A percentile compares a stretch with the other conserved stretches of the same genome.
These are phyloP conservation scores for Muraenolepis orangiensis DNA, from an alignment of 2,797 vertebrate genomes.

Conservation along the genomic window DNA sequence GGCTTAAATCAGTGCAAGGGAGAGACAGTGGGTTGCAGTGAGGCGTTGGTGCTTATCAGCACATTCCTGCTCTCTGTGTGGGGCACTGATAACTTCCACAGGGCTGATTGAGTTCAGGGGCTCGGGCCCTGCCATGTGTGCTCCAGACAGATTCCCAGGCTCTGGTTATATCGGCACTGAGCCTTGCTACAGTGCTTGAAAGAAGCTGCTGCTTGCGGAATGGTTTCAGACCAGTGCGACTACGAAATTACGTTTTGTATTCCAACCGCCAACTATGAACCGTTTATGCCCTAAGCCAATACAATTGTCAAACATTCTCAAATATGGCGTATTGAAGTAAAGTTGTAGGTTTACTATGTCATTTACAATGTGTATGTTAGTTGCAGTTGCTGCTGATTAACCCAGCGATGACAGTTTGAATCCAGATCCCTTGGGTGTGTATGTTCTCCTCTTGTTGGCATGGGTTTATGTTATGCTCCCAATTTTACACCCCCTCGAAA, in stretches of 20 bases:
- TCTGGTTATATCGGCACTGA: slow-evolving; percentile 36
- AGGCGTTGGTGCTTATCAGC: slow-evolving; percentile 68
- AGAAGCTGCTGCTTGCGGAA: background rate
- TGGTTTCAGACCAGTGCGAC: background rate
- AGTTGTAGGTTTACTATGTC: background rate
- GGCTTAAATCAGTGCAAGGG: slow-evolving; percentile 56
- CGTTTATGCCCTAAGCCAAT: background rate
- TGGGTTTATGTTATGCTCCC: background rate
- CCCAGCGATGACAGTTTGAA: no score
- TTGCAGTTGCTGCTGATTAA: background rate
- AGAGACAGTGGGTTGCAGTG: slow-evolving; percentile 49
- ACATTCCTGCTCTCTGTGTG: slow-evolving; percentile 67
- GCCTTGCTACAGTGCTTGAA: background rate
- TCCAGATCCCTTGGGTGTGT: background rate
- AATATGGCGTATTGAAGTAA: background rate
- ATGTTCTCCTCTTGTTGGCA: background rate
- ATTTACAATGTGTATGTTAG: background rate
- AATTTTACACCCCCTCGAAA: background rate
- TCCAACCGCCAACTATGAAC: background rate
- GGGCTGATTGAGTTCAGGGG: slow-evolving; percentile 56
- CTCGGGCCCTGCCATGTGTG: slow-evolving; percentile 56
- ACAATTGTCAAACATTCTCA: background rate
- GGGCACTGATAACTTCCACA: slow-evolving; percentile 62
- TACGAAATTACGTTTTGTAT: background rate
- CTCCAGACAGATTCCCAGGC: slow-evolving; percentile 33